Base-by-base conservation (phyloP, 2,888 invertebrate species). In the Sylvicola cinctus region DNA sequence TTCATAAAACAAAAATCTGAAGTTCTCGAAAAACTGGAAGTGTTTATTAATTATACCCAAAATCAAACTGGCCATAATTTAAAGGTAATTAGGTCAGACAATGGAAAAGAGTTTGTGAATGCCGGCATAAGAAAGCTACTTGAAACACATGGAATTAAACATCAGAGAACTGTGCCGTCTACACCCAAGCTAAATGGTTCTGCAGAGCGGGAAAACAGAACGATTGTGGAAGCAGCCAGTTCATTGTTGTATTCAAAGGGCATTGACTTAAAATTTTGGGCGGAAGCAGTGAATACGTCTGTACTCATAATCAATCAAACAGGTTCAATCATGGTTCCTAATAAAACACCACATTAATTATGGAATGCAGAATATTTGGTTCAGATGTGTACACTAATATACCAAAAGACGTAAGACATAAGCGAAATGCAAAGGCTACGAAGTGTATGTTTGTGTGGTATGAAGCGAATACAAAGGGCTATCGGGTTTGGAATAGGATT, bases 301-400 rank as follows among this genome's bases (percentile, higher is more conserved):
- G 38, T 36, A 13, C 42, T 41, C 33, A 30, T 45, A 11, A 38
- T 42, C 31, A 49, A 49, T 30, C 34, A 42, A 25, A 30, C 33
- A 10, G 33, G 35, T 6, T 32, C 35, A 3, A 35, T 31, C 7
- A 12, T 15, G n/a, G 14, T 37, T 6, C 27, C 39, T 4, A 12
- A 36, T n/a, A 41, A 41, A 38, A 49, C 50, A 2, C 51, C 55
- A 2, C 45, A 44, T 36, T 51, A 57, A 39, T n/a, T 46, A n/a
- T 55, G 54, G 52, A 40, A 42, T 29, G 45, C 11, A 41, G 44
- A 30, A 42, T 48, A 25, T 60, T 61, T 47, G 58, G 55, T 12
- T 42, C 43, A 12, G 34, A 44, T 36, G 47, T 45, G 10, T 46
- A 46, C 40, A 45, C 44, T n/a, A 49, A 52, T 36, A 40, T 53